Percentiles rank a stretch among this genome's conserved stretches.
Conservation (phyloP, 2,888 invertebrate species). For the Tenthredo mesomela region DNA sequence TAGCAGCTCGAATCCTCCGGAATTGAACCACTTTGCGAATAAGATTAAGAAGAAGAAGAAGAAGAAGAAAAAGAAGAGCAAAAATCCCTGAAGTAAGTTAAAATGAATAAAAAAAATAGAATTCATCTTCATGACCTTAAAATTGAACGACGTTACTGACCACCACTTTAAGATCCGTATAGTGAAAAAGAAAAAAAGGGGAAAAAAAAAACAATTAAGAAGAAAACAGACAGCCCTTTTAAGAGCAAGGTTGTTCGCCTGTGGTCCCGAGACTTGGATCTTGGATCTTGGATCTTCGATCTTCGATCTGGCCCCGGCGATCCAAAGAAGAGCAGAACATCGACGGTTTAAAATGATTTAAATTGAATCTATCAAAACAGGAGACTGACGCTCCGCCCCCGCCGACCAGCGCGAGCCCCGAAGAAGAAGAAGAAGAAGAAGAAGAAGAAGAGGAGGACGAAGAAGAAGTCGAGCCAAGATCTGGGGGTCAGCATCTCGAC, state of each 20-base stretch:
- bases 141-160: background rate
- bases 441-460: constrained; percentile 51
- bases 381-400: constrained; percentile 62
- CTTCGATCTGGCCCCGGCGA: constrained; percentile 28
- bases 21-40: background rate
- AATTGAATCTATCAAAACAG: constrained; percentile 70
- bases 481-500: constrained; percentile 53
- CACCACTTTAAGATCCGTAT: background rate
- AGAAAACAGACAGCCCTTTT: constrained; percentile 24
- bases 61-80: background rate
- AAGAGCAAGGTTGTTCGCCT: constrained; percentile 26
- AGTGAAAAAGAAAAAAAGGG: background rate
- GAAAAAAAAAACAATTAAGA: background rate
- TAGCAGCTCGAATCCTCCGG: background rate
- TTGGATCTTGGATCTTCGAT: constrained; percentile 12
- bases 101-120: background rate
- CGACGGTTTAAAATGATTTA: constrained; percentile 56
- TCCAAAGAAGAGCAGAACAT: constrained; percentile 43
- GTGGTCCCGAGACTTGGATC: constrained; percentile 28
- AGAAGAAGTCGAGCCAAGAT: constrained; percentile 53
- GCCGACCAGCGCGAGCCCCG: background rate
- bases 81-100: background rate
- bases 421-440: constrained; percentile 49
- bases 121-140: background rate
- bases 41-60: background rate